Conservation (phyloP, 2,113 vertebrate species). For the Gymnocephalus cernua region DNA sequence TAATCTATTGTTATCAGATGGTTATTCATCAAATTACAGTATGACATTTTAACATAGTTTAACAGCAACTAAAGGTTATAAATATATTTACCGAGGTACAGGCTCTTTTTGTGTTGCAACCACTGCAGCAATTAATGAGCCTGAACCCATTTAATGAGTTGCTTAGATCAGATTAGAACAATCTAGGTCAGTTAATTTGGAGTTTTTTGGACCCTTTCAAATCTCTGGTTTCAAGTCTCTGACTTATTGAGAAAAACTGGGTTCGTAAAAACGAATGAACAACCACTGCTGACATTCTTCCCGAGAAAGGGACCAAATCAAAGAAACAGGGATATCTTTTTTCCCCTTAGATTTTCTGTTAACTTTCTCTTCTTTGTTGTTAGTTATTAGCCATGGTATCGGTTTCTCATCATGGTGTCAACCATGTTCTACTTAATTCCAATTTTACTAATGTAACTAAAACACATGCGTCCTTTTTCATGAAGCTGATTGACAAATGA, state of each 20-base stretch:
- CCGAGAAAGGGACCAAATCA: not conserved
- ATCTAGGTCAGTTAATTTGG: no score
- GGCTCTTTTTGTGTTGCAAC: not conserved
- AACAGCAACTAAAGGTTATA: not conserved
- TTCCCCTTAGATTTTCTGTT: not conserved
- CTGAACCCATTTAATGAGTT: not conserved
- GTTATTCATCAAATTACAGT: not conserved
- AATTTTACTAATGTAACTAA: not conserved
- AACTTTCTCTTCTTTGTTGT: not conserved
- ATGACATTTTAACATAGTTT: not conserved
- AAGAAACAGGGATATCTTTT: not conserved
- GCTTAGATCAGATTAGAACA: not conserved
- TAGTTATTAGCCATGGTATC: not conserved
- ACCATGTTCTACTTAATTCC: not conserved
- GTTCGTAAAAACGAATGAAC: no score
- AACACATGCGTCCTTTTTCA: no score
- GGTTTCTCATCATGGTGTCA: not conserved
- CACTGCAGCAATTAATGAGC: constrained; percentile 17
- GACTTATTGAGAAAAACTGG: not conserved
- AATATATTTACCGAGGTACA: not conserved
- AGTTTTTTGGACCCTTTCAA: no score
- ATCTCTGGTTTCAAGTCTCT: not conserved
- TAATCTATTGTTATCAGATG: not conserved
- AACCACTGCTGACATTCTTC: no score
- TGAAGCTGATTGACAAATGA: no score